Percentiles rank a stretch among this genome's conserved stretches.
Evolutionary conservation across 2,113 vertebrate species (phyloP).

Genomic region (Stegostoma tigrinum): DNA sequence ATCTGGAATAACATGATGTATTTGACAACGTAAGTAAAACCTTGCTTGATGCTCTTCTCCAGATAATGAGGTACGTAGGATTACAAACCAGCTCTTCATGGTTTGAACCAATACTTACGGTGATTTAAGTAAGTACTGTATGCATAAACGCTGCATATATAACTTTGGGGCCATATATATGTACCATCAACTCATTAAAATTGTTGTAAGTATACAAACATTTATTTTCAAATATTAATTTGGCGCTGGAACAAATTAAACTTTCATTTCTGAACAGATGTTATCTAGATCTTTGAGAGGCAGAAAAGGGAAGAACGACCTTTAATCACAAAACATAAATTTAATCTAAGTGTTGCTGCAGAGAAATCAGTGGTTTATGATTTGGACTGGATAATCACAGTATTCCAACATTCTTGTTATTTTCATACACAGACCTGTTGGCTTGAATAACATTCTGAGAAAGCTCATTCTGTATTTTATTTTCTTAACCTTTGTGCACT

Average conservation of each 20-base stretch:
- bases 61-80: neutral
- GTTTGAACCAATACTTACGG: neutral
- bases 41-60: neutral
- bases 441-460: neutral
- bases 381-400: neutral
- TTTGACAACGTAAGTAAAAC: neutral
- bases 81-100: neutral
- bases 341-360: neutral
- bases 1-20: neutral
- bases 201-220: neutral
- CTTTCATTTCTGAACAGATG: neutral
- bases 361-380: neutral
- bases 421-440: neutral
- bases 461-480: constrained; percentile 45
- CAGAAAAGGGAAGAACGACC: neutral
- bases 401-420: neutral
- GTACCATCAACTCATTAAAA: neutral
- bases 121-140: neutral
- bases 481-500: constrained; percentile 58
- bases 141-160: too few species aligned
- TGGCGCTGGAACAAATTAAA: neutral
- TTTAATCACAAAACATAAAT: neutral
- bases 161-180: neutral
- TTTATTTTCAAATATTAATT: neutral
- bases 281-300: neutral